Conservation (phyloP, 2,888 invertebrate genomes). For the Ectemnius cavifrons region DNA sequence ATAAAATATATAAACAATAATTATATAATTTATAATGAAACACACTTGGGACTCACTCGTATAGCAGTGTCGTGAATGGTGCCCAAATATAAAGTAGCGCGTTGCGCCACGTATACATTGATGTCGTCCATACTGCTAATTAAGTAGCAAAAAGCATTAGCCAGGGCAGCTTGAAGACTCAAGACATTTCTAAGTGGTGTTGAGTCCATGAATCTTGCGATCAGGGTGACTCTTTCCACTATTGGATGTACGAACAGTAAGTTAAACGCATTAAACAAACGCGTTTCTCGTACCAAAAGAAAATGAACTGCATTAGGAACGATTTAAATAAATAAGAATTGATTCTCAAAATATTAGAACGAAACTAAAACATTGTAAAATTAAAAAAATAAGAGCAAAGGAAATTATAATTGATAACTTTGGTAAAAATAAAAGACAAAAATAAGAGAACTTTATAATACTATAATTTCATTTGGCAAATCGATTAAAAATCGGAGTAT, state of each 20-base stretch:
- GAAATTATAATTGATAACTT: no score
- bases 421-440: not conserved
- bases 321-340: no score
- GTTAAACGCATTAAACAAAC: no score
- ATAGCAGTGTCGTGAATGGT: slow-evolving; percentile 95
- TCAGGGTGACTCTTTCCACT: slow-evolving; percentile 95
- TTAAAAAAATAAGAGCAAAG: no score
- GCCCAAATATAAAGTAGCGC: slow-evolving; percentile 94
- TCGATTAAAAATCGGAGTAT: not conserved
- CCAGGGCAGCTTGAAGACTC: slow-evolving; percentile 93
- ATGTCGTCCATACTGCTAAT: slow-evolving; percentile 97
- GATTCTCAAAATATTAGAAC: no score
- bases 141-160: slow-evolving; percentile 97
- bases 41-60: slow-evolving; percentile 80
- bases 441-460: no score
- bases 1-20: not conserved
- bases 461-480: no score
- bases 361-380: no score
- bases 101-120: slow-evolving; percentile 96
- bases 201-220: slow-evolving; percentile 95
- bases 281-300: no score
- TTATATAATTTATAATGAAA: not conserved
- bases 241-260: not conserved
- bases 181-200: slow-evolving; percentile 91
- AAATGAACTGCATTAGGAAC: no score